These are phyloP conservation scores for Pemphredon lugubris DNA, from an alignment of 2,888 invertebrate genomes.

Conservation along the genomic window DNA sequence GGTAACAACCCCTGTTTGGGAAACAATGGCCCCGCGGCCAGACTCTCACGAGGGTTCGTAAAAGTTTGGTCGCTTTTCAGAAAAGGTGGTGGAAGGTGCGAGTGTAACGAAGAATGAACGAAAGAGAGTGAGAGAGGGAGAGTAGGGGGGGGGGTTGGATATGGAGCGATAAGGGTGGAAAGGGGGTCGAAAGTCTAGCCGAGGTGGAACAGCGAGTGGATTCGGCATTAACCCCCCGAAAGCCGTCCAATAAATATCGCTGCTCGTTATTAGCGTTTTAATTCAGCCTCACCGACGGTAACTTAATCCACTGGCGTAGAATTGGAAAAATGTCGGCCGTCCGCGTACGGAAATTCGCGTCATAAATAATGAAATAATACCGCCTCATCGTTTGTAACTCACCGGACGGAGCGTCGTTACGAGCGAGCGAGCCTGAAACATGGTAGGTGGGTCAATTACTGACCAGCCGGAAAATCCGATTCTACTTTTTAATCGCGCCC, in stretches of 20 bases:
- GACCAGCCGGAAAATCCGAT: slow-evolving; percentile 9
- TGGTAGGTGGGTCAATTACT: slow-evolving; percentile 53
- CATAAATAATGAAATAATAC: slow-evolving; percentile 77
- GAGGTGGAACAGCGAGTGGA: slow-evolving; percentile 31
- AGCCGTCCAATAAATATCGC: slow-evolving; percentile 78
- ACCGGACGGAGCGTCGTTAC: slow-evolving; percentile 60
- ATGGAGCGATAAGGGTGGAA: not conserved
- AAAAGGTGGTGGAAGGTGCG: slow-evolving; percentile 25
- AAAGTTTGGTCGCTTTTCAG: slow-evolving; percentile 52
- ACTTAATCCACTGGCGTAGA: slow-evolving; percentile 73
- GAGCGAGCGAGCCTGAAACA: slow-evolving; percentile 4
- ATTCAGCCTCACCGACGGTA: slow-evolving; percentile 74
- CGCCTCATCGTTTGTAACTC: slow-evolving; percentile 66
- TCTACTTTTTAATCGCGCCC: not conserved
- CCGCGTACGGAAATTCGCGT: slow-evolving; percentile 66
- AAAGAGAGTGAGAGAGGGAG: not conserved
- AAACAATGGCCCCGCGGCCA: slow-evolving; percentile 69
- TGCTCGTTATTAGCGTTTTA: slow-evolving; percentile 80
- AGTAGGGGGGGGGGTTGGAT: not conserved
- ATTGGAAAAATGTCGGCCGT: slow-evolving; percentile 73
- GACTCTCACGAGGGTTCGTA: slow-evolving; percentile 44
- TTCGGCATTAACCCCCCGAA: slow-evolving; percentile 60
- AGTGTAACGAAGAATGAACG: slow-evolving; percentile 21
- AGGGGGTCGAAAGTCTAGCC: slow-evolving; percentile 4
- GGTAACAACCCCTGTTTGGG: slow-evolving; percentile 75